These are phyloP conservation scores for Zygogramma bicolorata DNA, from an alignment of 2,888 invertebrate genomes.

Conservation along the genomic window DNA sequence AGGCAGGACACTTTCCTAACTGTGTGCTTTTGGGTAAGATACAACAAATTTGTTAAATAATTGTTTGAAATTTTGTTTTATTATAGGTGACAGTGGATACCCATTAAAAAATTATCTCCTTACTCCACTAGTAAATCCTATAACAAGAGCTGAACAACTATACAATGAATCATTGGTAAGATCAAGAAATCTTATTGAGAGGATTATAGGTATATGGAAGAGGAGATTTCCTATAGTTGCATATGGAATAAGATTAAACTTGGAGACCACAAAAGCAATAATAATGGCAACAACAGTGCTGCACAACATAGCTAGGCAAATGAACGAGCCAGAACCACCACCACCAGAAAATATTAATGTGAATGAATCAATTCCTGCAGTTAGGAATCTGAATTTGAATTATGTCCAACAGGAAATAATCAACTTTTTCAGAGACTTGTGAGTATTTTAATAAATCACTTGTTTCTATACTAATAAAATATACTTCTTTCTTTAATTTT, in stretches of 20 bases:
- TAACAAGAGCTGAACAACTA: background rate
- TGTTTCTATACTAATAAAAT: background rate
- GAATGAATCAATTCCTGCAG: background rate
- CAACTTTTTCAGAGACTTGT: background rate
- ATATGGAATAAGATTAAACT: background rate
- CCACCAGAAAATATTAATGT: slow-evolving; percentile 1
- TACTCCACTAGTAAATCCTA: background rate
- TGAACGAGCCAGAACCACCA: slow-evolving; percentile 5
- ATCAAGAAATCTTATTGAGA: background rate
- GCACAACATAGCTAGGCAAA: slow-evolving; percentile 8
- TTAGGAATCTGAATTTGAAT: background rate
- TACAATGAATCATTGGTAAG: background rate
- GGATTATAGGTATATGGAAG: background rate
- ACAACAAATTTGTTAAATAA: background rate
- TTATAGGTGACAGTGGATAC: slow-evolving; percentile 7
- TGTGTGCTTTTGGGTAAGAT: background rate
- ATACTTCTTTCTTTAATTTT: background rate
- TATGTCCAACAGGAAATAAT: background rate
- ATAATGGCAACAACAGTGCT: background rate
- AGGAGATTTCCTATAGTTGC: slow-evolving; percentile 7
- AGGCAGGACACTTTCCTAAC: background rate
- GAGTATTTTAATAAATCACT: background rate
- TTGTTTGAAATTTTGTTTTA: background rate
- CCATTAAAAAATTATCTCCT: background rate
- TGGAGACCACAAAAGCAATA: background rate